Conservation (phyloP, 2,113 vertebrate species). For the Rhipidura dahli region DNA sequence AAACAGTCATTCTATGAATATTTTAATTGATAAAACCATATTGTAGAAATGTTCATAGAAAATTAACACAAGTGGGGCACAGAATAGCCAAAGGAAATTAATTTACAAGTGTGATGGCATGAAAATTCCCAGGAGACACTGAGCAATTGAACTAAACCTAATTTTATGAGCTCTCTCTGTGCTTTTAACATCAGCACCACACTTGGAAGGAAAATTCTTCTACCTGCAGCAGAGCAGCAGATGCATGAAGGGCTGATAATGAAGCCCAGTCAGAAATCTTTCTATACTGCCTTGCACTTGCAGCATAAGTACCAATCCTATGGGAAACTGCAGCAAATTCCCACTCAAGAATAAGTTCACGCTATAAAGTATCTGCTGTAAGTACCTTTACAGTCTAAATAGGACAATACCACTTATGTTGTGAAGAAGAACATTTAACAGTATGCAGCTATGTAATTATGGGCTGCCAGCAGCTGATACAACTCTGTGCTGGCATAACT, state of each 20-base stretch:
- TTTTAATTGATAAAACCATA: neutral
- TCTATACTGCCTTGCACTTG: neutral
- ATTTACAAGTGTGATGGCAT: neutral
- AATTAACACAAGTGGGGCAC: conserved; percentile 20
- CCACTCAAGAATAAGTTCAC: neutral
- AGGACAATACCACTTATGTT: neutral
- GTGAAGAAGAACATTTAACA: neutral
- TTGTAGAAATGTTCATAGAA: neutral
- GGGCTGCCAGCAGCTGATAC: neutral
- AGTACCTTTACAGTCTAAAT: neutral
- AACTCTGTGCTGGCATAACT: neutral
- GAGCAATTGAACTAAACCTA: neutral
- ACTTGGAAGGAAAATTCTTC: neutral
- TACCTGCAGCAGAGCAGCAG: neutral
- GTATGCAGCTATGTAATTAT: neutral
- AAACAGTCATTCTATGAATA: neutral
- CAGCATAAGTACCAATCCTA: neutral
- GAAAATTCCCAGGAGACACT: neutral
- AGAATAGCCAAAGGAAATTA: conserved; percentile 36
- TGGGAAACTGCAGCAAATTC: neutral
- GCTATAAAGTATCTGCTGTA: neutral
- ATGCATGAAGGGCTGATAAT: neutral
- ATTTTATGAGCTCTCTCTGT: neutral
- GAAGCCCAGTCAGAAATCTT: neutral
- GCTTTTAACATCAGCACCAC: neutral